Percentiles rank a stretch among this genome's conserved stretches.
Evolutionary conservation across 2,888 invertebrate genomes (phyloP).

Genomic region (Aphelenchoides bicaudatus): DNA sequence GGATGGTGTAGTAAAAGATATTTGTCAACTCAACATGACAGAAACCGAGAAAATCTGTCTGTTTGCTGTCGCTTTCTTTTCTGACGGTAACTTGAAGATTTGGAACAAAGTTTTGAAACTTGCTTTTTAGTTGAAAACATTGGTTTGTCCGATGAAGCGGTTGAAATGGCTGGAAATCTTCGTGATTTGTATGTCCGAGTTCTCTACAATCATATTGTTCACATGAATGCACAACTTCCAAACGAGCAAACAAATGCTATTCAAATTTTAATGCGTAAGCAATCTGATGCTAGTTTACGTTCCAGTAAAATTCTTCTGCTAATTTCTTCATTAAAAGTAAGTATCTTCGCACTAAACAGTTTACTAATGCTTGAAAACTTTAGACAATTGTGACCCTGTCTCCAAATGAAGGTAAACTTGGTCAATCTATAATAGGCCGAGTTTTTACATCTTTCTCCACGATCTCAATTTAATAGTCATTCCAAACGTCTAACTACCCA

Average conservation of each 20-base stretch:
- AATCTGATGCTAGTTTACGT: neutral
- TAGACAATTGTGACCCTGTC: slow-evolving; percentile 1
- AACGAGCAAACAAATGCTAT: neutral
- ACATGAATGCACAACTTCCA: neutral
- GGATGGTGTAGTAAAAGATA: neutral
- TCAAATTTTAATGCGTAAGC: neutral
- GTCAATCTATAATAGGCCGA: neutral
- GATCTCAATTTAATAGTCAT: no score
- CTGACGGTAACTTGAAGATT: neutral
- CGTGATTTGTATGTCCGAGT: slow-evolving; percentile 1
- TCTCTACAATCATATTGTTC: neutral
- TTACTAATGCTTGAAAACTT: neutral
- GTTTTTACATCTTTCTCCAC: neutral
- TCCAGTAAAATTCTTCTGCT: slow-evolving; percentile 6
- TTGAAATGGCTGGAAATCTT: slow-evolving; percentile 2
- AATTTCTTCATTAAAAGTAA: slow-evolving; percentile 2
- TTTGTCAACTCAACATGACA: neutral
- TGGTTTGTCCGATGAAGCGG: neutral
- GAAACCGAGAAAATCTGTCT: neutral
- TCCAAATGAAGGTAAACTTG: slow-evolving; percentile 1
- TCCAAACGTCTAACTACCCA: no score
- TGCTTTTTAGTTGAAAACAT: slow-evolving; percentile 2
- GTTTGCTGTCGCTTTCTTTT: slow-evolving; percentile 2
- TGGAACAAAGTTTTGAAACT: neutral
- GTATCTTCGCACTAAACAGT: neutral